Percentiles rank a stretch among this genome's conserved stretches.
phyloP scores from a whole-genome alignment of 2,113 vertebrate genomes.

The Arenaria interpres region DNA sequence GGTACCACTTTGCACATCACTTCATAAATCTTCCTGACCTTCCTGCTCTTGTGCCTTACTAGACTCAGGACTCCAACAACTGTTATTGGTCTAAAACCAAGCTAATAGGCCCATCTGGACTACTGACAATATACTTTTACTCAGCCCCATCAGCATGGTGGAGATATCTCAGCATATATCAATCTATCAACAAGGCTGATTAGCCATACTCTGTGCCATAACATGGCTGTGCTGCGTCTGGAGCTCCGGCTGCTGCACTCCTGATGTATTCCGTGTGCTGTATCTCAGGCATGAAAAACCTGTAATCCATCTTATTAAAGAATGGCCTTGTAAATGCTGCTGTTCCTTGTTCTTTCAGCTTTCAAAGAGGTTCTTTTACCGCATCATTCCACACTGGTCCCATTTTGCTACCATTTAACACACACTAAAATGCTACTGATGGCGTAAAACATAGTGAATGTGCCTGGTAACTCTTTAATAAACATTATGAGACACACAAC shows the following conservation, averaged over 20 bases:
- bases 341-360: not conserved
- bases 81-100: not conserved
- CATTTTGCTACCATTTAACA: not conserved
- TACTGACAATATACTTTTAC: not conserved
- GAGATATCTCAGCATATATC: not conserved
- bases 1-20: not conserved
- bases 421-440: not conserved
- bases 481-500: not conserved
- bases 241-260: not conserved
- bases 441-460: not conserved
- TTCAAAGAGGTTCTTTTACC: not conserved
- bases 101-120: not conserved
- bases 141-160: rapidly evolving
- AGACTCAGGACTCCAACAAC: not conserved
- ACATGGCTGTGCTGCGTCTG: not conserved
- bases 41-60: not conserved
- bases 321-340: not conserved
- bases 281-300: not conserved
- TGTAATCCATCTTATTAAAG: not conserved
- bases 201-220: not conserved
- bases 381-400: not conserved
- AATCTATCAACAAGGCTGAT: not conserved
- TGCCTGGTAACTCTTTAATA: not conserved
- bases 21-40: not conserved
- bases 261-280: not conserved